phyloP scores from a whole-genome alignment of 1,140 invertebrate genomes.

The Achatina immaculata region DNA sequence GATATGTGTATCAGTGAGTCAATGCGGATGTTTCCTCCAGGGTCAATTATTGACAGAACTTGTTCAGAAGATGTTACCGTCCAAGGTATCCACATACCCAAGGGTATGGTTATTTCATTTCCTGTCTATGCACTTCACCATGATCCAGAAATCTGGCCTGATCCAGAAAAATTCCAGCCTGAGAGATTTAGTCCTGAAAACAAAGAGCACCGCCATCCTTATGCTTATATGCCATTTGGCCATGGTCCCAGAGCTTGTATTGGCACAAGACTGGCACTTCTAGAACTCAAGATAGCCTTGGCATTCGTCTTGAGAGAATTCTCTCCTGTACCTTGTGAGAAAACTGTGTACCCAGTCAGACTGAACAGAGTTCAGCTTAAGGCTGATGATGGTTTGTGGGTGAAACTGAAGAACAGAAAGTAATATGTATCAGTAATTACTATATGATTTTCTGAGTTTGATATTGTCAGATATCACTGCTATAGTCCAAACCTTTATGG shows the following conservation, averaged over 20 bases:
- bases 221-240: slow-evolving; percentile 75
- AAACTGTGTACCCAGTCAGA: too few species aligned
- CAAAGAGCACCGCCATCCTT: slow-evolving; percentile 39
- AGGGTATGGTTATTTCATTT: slow-evolving; percentile 67
- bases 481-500: too few species aligned
- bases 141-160: slow-evolving; percentile 78
- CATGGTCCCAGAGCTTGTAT: slow-evolving; percentile 77
- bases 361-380: too few species aligned
- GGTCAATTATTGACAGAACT: slow-evolving; percentile 20
- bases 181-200: slow-evolving; percentile 61
- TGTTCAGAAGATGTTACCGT: not conserved
- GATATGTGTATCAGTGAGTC: slow-evolving; percentile 68
- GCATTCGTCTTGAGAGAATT: slow-evolving; percentile 60
- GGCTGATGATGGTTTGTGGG: too few species aligned
- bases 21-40: slow-evolving; percentile 67
- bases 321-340: too few species aligned
- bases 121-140: slow-evolving; percentile 79
- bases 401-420: too few species aligned
- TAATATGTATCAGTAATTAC: too few species aligned
- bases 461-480: too few species aligned
- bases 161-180: slow-evolving; percentile 81
- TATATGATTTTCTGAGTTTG: too few species aligned
- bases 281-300: slow-evolving; percentile 78
- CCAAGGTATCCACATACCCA: slow-evolving; percentile 47
- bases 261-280: slow-evolving; percentile 75